Conservation (phyloP, 2,113 vertebrate species). For the Neomonachus schauinslandi region DNA sequence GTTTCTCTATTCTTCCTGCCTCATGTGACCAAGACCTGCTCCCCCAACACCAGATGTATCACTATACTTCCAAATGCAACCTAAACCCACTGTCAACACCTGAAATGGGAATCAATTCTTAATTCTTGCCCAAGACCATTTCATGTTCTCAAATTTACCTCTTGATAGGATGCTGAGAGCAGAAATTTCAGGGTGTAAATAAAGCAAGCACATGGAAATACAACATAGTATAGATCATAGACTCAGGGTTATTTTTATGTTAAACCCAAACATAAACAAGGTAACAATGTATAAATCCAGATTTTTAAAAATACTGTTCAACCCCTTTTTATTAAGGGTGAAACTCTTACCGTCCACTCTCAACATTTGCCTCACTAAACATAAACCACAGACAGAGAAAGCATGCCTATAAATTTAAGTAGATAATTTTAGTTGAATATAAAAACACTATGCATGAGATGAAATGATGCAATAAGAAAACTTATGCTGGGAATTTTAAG, state of each 20-base stretch:
- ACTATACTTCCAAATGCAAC: background rate
- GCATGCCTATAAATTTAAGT: background rate
- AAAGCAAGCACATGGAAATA: background rate
- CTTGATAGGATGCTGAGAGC: background rate
- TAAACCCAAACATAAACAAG: background rate
- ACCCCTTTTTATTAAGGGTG: background rate
- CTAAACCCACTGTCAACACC: background rate
- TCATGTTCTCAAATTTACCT: background rate
- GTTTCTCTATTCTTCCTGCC: background rate
- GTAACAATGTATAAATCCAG: background rate
- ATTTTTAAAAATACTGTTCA: background rate
- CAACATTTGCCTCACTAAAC: background rate
- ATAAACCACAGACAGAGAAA: background rate
- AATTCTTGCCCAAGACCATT: background rate
- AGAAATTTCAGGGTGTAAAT: background rate
- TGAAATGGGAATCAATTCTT: background rate
- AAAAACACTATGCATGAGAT: background rate
- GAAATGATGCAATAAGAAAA: background rate
- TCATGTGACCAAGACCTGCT: background rate
- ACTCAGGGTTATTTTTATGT: background rate
- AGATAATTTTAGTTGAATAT: background rate
- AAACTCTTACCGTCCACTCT: background rate
- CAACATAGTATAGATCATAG: background rate
- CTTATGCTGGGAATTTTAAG: background rate
- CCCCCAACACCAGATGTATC: background rate